phyloP scores from a whole-genome alignment of 2,888 invertebrate species.

The Drosophila mayaguana region DNA sequence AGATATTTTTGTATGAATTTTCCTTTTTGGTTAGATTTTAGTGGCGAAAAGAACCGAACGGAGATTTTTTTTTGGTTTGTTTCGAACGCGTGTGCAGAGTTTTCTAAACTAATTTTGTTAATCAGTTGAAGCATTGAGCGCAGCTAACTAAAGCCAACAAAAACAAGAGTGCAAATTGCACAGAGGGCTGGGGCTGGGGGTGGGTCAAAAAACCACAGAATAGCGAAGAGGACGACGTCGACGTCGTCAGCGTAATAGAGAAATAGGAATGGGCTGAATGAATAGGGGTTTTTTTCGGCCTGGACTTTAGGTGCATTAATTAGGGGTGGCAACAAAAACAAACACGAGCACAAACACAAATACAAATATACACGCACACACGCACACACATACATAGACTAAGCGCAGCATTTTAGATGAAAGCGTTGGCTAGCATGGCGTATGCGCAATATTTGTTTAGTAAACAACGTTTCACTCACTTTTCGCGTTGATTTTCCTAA shows the following conservation, averaged over 20 bases:
- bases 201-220: conserved; percentile 46
- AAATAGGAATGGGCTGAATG: conserved; percentile 53
- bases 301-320: conserved; percentile 41
- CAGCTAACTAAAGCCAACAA: conserved; percentile 72
- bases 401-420: conserved; percentile 37
- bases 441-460: conserved; percentile 36
- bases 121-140: conserved; percentile 70
- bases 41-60: conserved; percentile 72
- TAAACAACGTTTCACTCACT: conserved; percentile 42
- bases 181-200: background rate
- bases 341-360: conserved; percentile 8
- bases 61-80: conserved; percentile 73
- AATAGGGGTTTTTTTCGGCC: conserved; percentile 24
- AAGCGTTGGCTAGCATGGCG: conserved; percentile 23
- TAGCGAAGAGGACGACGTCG: conserved; percentile 56
- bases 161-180: conserved; percentile 26
- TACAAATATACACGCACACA: conserved; percentile 7
- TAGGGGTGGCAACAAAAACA: conserved; percentile 63
- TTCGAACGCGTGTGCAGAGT: conserved; percentile 83
- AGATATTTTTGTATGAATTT: conserved; percentile 31
- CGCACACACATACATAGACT: conserved; percentile 12
- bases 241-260: conserved; percentile 78
- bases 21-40: conserved; percentile 34
- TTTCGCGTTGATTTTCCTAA: conserved; percentile 22
- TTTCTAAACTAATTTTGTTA: conserved; percentile 84